Percentiles rank a stretch among this genome's conserved stretches.
These are phyloP conservation scores for Bathynomus jamesi DNA, from an alignment of 1,140 invertebrate genomes.

Conservation along the genomic window DNA sequence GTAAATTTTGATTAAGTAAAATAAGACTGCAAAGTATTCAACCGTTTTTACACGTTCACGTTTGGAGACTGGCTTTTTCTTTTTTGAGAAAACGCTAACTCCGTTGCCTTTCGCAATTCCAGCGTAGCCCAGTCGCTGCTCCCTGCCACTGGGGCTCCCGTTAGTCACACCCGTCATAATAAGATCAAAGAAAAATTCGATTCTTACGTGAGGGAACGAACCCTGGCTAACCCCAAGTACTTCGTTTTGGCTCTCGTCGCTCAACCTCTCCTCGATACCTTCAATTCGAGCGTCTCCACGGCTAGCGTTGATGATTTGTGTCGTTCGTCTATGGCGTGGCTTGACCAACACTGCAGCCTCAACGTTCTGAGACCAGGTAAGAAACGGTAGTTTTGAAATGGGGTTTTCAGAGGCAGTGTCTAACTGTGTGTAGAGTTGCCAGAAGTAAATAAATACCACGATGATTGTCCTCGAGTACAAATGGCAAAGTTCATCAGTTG, in stretches of 20 bases:
- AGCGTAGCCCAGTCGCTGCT: constrained; percentile 88
- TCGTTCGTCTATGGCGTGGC: constrained; percentile 82
- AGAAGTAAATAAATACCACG: too few relatives aligned
- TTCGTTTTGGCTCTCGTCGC: constrained; percentile 94
- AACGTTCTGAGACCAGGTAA: constrained; percentile 32
- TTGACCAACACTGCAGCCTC: constrained; percentile 91
- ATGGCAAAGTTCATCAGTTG: too few relatives aligned
- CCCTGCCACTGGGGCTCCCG: constrained; percentile 88
- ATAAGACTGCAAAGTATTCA: too few relatives aligned
- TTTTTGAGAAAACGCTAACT: too few relatives aligned
- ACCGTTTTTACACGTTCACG: too few relatives aligned
- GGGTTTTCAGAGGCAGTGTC: not conserved
- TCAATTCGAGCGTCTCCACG: constrained; percentile 82
- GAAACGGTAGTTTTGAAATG: not conserved
- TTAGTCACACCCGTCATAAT: constrained; percentile 69
- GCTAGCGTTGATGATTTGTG: constrained; percentile 84
- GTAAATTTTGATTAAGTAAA: too few relatives aligned
- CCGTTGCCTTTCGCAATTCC: too few relatives aligned
- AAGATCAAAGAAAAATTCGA: constrained; percentile 93
- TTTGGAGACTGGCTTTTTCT: too few relatives aligned
- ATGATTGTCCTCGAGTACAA: too few relatives aligned
- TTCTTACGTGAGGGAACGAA: constrained; percentile 75
- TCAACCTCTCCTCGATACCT: constrained; percentile 76
- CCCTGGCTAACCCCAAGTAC: constrained; percentile 92
- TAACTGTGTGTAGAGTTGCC: not conserved